Evolutionary conservation across 2,113 vertebrate genomes (phyloP).

Genomic region (Rhynchomys soricoides): DNA sequence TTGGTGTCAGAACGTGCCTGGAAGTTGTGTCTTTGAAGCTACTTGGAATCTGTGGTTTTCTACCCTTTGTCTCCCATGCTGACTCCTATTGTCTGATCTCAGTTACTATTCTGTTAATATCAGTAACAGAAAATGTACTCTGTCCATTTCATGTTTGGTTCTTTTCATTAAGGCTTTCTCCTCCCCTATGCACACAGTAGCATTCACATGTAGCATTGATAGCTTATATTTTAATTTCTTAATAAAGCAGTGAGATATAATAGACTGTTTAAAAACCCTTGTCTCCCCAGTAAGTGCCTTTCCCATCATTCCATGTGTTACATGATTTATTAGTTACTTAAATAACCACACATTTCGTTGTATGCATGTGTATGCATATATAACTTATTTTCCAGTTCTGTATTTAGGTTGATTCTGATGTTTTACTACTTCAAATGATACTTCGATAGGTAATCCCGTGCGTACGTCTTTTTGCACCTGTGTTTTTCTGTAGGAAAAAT

Average conservation of each 20-base stretch:
- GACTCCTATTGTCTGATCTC: not conserved
- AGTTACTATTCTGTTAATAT: not conserved
- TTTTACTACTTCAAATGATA: constrained; percentile 60
- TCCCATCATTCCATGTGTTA: not conserved
- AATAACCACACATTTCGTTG: constrained; percentile 50
- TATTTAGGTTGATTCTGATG: constrained; percentile 42
- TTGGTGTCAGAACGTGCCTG: not conserved
- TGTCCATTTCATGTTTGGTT: not conserved
- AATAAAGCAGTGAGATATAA: not conserved
- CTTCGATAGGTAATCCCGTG: constrained; percentile 33
- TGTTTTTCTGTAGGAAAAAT: constrained; percentile 59
- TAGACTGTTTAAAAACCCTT: not conserved
- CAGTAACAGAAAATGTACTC: not conserved
- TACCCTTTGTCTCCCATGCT: not conserved
- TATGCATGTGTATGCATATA: not conserved
- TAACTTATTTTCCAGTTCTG: constrained; percentile 55
- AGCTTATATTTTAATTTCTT: constrained; percentile 12
- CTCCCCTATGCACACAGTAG: not conserved
- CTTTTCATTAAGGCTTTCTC: constrained; percentile 23
- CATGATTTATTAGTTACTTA: constrained; percentile 37
- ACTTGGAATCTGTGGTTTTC: not conserved
- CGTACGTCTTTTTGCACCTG: constrained; percentile 60
- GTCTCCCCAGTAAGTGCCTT: not conserved
- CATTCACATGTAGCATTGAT: not conserved
- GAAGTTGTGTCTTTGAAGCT: not conserved